phyloP scores from a whole-genome alignment of 2,113 vertebrate species.

The Ovibos moschatus region DNA sequence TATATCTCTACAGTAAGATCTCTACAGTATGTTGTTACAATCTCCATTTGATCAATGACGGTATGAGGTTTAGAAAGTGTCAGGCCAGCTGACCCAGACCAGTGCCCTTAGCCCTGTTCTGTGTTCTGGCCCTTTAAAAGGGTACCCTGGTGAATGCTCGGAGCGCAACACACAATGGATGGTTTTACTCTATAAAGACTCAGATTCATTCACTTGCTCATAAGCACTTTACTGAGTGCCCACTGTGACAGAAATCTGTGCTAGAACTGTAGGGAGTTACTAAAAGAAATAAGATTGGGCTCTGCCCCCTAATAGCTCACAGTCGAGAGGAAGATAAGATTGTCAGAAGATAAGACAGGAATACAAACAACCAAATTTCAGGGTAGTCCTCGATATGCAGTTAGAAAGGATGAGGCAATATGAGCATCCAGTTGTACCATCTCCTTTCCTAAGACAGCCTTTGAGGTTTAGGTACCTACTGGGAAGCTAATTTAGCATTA shows the following conservation, averaged over 20 bases:
- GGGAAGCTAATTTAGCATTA: conserved; percentile 37
- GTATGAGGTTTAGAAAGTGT: background rate
- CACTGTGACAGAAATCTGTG: conserved; percentile 9
- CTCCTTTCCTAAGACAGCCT: conserved; percentile 14
- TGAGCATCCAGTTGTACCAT: background rate
- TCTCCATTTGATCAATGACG: background rate
- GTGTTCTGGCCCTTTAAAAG: background rate
- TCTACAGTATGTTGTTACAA: background rate
- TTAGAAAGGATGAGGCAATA: background rate
- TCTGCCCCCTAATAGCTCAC: background rate
- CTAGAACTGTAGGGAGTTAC: background rate
- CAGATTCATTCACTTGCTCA: conserved; percentile 37
- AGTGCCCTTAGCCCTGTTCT: background rate
- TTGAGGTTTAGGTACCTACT: conserved; percentile 17
- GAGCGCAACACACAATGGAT: background rate
- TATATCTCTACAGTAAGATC: background rate
- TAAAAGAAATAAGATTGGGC: background rate
- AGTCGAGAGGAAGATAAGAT: background rate
- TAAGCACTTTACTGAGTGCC: conserved; percentile 13
- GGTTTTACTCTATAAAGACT: conserved; percentile 43
- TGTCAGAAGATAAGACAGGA: background rate
- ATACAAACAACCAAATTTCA: conserved; percentile 22
- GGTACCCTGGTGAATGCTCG: background rate
- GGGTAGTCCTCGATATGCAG: background rate
- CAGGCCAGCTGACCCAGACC: background rate